Evolutionary conservation across 2,797 vertebrate genomes (phyloP), one percentile per base, ranked within the genome.

Genomic region (Merluccius polli): DNA sequence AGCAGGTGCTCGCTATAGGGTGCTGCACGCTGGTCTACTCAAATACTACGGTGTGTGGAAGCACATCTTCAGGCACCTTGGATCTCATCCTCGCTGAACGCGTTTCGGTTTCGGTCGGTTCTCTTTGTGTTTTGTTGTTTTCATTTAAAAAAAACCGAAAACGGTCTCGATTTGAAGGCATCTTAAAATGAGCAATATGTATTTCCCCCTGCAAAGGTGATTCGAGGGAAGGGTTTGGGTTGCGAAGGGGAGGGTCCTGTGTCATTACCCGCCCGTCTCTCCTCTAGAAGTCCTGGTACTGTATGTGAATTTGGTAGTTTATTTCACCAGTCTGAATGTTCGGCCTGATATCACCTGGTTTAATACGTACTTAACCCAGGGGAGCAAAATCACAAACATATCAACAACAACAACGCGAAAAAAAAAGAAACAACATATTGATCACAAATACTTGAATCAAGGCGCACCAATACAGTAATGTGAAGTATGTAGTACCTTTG

Each of bases 361-460:
- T 84, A 77, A 88, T 86, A 80, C 81, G 90, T 90, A 87, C 89
- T 89, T 89, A 88, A 91, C 82, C 93, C 93, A 93, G 87, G 83
- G 91, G 80, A 81, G 79, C 79, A 81, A 80, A 86, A 92, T 91
- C 87, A 87, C 87, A 89, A 86, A 94, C 93, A 94, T 94, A 94
- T 94, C 92, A 94, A 93, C 59, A 92, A 92, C 75, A 30, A 27
- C 52, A 59, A 59, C 33, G 33, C 33, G 33, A 48, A 16, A 18
- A 18, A 65, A 65, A 27, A 13, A 69, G 29, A 91, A 90, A 90
- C 88, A 90, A 93, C 90, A 96, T 95, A 95, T 95, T 93, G 92
- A 94, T 95, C 93, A 89, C 93, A 94, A 95, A 98, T 98, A 98
- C 96, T 98, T 98, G 97, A 99, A 98, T 96, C 94, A 89, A 89